These are phyloP conservation scores for Leuciscus idus DNA, from an alignment of 2,113 vertebrate genomes.

Conservation along the genomic window DNA sequence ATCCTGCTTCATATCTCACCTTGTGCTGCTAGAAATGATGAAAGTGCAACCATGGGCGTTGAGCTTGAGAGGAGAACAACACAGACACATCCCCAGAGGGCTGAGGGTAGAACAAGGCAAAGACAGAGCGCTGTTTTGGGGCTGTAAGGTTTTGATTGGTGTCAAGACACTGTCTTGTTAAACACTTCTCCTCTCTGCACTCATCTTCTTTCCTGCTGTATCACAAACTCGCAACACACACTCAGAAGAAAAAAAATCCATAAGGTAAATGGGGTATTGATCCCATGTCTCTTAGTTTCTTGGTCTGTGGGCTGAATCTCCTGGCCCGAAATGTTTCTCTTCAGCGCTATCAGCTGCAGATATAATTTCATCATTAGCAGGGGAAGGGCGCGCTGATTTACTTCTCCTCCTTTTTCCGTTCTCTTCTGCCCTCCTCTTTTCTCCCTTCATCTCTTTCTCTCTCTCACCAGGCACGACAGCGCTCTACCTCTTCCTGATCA, in stretches of 20 bases:
- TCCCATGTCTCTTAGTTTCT: slow-evolving; percentile 52
- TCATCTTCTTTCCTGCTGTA: slow-evolving; percentile 45
- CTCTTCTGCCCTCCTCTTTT: background rate
- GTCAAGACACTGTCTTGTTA: slow-evolving; percentile 72
- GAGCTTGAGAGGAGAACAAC: slow-evolving; percentile 51
- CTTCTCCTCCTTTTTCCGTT: background rate
- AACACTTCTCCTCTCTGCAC: slow-evolving; percentile 59
- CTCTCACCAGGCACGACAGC: slow-evolving; percentile 91
- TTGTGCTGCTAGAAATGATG: slow-evolving; percentile 52
- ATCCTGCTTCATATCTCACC: slow-evolving; percentile 55
- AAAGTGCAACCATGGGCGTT: slow-evolving; percentile 57
- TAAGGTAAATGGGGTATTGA: slow-evolving; percentile 68
- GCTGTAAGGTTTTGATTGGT: slow-evolving; percentile 68
- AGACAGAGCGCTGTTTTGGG: slow-evolving; percentile 14
- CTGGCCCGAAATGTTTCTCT: slow-evolving; percentile 25
- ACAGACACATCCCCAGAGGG: slow-evolving; percentile 38
- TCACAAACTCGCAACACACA: slow-evolving; percentile 48
- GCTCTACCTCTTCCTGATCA: slow-evolving; percentile 96
- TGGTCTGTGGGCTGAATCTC: slow-evolving; percentile 56
- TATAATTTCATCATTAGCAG: slow-evolving; percentile 46
- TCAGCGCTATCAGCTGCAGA: slow-evolving; percentile 43
- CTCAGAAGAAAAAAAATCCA: slow-evolving; percentile 40
- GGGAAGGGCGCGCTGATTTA: slow-evolving; percentile 12
- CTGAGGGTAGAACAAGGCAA: slow-evolving; percentile 5
- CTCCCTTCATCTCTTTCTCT: slow-evolving; percentile 34